Percentiles rank a stretch among this genome's conserved stretches.
Evolutionary conservation across 2,797 vertebrate species (phyloP).

Genomic region (Silurus lanzhouensis): DNA sequence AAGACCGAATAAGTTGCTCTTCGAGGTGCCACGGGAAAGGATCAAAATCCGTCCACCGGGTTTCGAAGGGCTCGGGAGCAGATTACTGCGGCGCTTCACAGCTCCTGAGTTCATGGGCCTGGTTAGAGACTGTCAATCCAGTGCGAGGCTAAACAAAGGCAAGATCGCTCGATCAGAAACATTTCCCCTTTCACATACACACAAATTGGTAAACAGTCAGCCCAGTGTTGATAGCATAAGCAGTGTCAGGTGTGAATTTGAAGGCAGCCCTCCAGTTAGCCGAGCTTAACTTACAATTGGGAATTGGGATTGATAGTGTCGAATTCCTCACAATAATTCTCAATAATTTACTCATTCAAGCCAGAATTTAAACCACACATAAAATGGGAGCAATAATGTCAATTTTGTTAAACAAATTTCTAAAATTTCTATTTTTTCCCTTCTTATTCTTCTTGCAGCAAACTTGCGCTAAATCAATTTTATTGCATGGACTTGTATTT

Average conservation of each 20-base stretch:
- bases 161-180: conserved; percentile 78
- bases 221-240: conserved; percentile 80
- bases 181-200: conserved; percentile 74
- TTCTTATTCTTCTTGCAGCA: not conserved
- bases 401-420: too few relatives aligned
- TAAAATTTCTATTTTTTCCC: too few relatives aligned
- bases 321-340: not conserved
- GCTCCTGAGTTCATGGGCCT: conserved; percentile 80
- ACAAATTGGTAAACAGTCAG: conserved; percentile 77
- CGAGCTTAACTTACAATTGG: conserved; percentile 43
- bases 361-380: not conserved
- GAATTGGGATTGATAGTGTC: not conserved
- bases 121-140: conserved; percentile 71
- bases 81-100: conserved; percentile 77
- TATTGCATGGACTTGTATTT: not conserved
- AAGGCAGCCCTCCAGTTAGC: conserved; percentile 68
- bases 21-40: conserved; percentile 65
- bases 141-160: conserved; percentile 61
- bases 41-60: conserved; percentile 58
- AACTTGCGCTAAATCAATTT: not conserved
- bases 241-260: conserved; percentile 79
- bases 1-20: conserved; percentile 70
- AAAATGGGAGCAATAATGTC: not conserved
- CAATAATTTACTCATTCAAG: too few relatives aligned
- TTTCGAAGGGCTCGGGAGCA: conserved; percentile 69